Percentiles rank a stretch among this genome's conserved stretches.
Evolutionary conservation across 2,888 invertebrate genomes (phyloP).

Genomic region (Meandrusa payeni): DNA sequence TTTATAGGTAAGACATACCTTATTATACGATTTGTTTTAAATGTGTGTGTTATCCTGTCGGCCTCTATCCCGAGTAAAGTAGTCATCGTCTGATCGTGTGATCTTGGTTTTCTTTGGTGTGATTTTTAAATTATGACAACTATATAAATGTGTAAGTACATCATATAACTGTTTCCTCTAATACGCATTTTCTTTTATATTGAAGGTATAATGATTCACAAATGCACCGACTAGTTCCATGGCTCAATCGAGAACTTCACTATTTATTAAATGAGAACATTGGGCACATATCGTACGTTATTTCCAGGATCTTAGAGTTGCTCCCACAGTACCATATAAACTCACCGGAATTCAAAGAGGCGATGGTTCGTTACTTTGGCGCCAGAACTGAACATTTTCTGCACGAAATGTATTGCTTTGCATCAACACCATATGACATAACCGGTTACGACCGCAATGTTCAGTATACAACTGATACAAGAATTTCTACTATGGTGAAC

Average conservation of each 20-base stretch:
- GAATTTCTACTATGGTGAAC: conserved; percentile 78
- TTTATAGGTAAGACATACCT: conserved; percentile 84
- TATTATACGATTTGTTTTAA: no score
- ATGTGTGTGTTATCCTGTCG: no score
- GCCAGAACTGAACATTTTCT: conserved; percentile 91
- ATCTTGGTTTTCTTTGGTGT: no score
- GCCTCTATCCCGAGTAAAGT: no score
- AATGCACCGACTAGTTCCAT: conserved; percentile 90
- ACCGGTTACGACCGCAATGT: conserved; percentile 88
- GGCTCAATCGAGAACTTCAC: conserved; percentile 92
- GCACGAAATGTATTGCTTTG: conserved; percentile 93
- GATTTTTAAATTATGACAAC: no score
- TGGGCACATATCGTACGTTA: conserved; percentile 83
- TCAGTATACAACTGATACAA: conserved; percentile 81
- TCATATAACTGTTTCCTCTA: no score
- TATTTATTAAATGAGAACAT: conserved; percentile 85
- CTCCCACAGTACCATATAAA: conserved; percentile 84
- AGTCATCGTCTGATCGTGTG: no score
- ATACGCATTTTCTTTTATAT: conserved; percentile 29
- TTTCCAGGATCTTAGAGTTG: conserved; percentile 85
- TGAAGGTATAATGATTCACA: conserved; percentile 89
- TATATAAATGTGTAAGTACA: no score
- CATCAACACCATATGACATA: conserved; percentile 93
- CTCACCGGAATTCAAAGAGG: conserved; percentile 85
- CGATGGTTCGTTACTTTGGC: conserved; percentile 85